phyloP scores from a whole-genome alignment of 2,113 vertebrate genomes.

The Prolemur simus region DNA sequence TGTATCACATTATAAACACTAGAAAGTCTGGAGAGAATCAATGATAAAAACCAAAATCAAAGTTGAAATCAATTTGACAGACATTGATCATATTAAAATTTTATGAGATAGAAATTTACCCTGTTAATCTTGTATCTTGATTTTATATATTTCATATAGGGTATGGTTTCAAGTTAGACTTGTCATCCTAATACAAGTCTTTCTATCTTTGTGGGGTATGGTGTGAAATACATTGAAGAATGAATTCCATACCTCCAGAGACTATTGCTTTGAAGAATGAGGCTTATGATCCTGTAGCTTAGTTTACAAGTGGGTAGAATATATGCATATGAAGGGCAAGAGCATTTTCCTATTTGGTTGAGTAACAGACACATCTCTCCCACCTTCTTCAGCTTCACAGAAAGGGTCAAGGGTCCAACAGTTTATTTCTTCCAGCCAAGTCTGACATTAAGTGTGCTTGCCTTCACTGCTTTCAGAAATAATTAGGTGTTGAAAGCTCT shows the following conservation, averaged over 20 bases:
- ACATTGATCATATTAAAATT: background rate
- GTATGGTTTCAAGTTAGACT: background rate
- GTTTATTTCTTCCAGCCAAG: constrained; percentile 27
- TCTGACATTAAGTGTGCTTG: constrained; percentile 11
- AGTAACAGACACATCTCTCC: background rate
- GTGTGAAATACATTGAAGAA: background rate
- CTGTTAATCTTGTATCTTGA: background rate
- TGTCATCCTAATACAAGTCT: background rate
- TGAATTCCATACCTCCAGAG: background rate
- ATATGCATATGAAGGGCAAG: background rate
- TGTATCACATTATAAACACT: background rate
- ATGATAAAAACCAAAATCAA: background rate
- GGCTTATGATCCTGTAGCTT: background rate
- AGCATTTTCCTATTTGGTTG: background rate
- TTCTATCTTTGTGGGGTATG: background rate
- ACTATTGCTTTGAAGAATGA: background rate
- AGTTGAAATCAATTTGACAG: background rate
- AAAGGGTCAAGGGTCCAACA: background rate
- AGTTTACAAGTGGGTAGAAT: background rate
- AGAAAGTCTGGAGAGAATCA: background rate
- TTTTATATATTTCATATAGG: background rate
- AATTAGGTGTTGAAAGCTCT: constrained; percentile 76
- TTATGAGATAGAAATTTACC: background rate
- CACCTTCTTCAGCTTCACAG: background rate
- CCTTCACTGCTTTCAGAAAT: constrained; percentile 67